These are phyloP conservation scores for Patella ulyssiponensis DNA, from an alignment of 2,888 invertebrate genomes.

Conservation along the genomic window DNA sequence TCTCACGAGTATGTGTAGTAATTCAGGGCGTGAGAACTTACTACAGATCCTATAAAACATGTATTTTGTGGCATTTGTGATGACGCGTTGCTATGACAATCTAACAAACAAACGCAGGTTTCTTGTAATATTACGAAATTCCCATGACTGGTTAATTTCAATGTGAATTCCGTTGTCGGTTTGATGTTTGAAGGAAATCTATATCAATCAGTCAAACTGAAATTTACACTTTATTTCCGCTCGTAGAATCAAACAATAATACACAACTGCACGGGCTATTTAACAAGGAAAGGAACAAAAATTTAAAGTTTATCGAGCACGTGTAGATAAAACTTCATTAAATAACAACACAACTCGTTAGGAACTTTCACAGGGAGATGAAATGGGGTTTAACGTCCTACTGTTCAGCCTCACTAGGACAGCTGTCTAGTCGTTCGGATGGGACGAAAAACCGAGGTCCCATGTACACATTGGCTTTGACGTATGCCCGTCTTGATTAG, in stretches of 20 bases:
- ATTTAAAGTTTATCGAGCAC: too few relatives aligned
- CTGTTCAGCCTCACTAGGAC: too few relatives aligned
- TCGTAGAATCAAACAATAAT: background rate
- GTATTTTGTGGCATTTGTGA: conserved; percentile 4
- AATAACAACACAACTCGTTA: too few relatives aligned
- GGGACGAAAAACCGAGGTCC: too few relatives aligned
- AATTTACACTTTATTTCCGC: background rate
- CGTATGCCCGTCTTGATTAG: too few relatives aligned
- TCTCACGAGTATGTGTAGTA: background rate
- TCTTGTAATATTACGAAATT: conserved; percentile 2
- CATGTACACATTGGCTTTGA: too few relatives aligned
- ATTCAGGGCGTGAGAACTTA: conserved; percentile 1
- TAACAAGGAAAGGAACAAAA: too few relatives aligned
- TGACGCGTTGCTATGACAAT: conserved; percentile 6
- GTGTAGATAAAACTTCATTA: too few relatives aligned
- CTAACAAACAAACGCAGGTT: conserved; percentile 10
- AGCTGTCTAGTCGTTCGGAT: too few relatives aligned
- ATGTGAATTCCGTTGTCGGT: background rate
- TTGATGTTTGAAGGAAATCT: background rate
- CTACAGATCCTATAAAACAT: background rate
- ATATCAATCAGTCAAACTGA: background rate
- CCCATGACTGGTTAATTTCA: conserved; percentile 3
- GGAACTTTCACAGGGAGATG: too few relatives aligned
- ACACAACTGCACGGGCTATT: too few relatives aligned
- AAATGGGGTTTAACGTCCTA: too few relatives aligned